phyloP scores from a whole-genome alignment of 35 echinoderm and acorn worm genomes.

The Apostichopus californicus region DNA sequence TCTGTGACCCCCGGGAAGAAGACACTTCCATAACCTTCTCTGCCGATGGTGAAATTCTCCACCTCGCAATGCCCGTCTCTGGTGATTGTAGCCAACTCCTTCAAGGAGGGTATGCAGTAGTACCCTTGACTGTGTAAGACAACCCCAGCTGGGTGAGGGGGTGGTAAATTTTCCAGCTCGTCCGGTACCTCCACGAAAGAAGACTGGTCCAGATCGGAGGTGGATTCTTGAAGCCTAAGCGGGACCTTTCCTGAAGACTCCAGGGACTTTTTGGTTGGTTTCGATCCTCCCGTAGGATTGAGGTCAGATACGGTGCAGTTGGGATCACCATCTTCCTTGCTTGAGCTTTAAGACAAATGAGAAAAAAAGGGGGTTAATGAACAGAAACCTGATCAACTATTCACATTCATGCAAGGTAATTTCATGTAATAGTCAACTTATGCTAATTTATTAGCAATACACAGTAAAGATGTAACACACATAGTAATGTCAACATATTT shows the following conservation, averaged over 20 bases:
- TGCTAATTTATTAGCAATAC: no score
- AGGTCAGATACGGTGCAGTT: conserved; percentile 89
- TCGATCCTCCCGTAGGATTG: conserved; percentile 45
- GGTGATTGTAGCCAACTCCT: conserved; percentile 70
- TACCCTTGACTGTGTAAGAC: conserved; percentile 70
- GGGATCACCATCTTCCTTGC: conserved; percentile 71
- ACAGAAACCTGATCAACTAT: no score
- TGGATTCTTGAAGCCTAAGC: conserved; percentile 33
- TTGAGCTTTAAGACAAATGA: background rate
- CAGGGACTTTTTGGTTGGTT: conserved; percentile 20
- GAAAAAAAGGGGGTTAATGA: no score
- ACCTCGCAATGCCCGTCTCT: conserved; percentile 64
- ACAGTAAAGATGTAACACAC: no score
- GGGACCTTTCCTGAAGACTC: conserved; percentile 14
- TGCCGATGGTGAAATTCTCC: conserved; percentile 80
- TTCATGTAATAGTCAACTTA: no score
- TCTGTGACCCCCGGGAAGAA: conserved; percentile 91
- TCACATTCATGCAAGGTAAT: no score
- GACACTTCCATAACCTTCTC: conserved; percentile 88
- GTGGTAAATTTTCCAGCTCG: conserved; percentile 68
- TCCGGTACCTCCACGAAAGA: conserved; percentile 45
- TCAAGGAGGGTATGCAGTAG: conserved; percentile 82
- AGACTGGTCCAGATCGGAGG: conserved; percentile 69
- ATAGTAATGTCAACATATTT: no score
- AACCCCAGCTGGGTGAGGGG: conserved; percentile 78